Evolutionary conservation across 2,888 invertebrate genomes (phyloP).

Genomic region (Neoitamus cyanurus): DNA sequence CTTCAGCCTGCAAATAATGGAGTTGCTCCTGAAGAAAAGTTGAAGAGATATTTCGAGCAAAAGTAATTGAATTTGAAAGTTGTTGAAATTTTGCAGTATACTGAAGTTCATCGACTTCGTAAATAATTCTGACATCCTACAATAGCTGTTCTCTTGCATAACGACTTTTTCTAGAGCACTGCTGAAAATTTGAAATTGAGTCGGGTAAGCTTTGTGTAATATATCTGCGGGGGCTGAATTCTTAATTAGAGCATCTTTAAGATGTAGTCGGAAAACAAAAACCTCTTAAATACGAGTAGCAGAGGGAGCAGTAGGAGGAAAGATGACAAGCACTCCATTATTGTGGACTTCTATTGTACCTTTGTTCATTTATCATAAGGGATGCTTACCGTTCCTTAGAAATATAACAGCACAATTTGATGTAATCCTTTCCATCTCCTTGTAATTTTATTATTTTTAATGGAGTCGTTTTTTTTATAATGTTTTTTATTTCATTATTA

Average conservation of each 20-base stretch:
- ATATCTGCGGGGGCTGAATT: background rate
- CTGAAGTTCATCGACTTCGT: background rate
- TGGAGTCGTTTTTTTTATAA: background rate
- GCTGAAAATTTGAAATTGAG: background rate
- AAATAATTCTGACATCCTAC: background rate
- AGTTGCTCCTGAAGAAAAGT: background rate
- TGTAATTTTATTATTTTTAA: background rate
- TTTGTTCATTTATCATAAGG: background rate
- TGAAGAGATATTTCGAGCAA: background rate
- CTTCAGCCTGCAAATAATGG: background rate
- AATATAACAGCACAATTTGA: background rate
- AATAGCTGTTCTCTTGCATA: background rate
- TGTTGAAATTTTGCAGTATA: background rate
- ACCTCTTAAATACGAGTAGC: too few relatives aligned
- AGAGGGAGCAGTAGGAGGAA: background rate
- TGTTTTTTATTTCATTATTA: background rate
- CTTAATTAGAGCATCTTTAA: background rate
- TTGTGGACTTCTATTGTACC: background rate
- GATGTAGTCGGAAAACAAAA: background rate
- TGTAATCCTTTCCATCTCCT: background rate
- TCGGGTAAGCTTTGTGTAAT: background rate
- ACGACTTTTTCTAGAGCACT: background rate
- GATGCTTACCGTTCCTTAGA: background rate
- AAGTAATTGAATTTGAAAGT: constrained; percentile 1
- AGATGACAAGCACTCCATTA: background rate